Evolutionary conservation across 2,888 invertebrate genomes (phyloP), one percentile per base, ranked within the genome.

Genomic region (Alloscopus bannaensis): DNA sequence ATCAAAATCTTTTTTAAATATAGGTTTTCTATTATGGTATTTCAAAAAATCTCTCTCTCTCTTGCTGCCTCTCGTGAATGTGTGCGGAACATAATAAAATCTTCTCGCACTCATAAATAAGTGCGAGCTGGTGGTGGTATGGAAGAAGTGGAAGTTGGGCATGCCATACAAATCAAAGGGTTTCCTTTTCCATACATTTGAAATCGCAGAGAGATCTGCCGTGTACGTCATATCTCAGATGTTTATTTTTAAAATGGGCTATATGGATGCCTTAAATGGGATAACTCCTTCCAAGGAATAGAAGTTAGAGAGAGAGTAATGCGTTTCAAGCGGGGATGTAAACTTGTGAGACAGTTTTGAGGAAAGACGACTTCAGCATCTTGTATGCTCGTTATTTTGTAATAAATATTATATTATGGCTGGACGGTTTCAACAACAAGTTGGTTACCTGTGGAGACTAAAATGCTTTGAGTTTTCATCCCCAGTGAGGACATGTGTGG

Each of bases 201-300:
- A n/a, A n/a, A n/a, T n/a, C n/a, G n/a, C n/a, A n/a, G n/a, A n/a
- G n/a, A n/a, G n/a, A n/a, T n/a, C n/a, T n/a, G n/a, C n/a, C n/a
- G n/a, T n/a, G n/a, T n/a, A n/a, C n/a, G n/a, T n/a, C n/a, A n/a
- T n/a, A n/a, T n/a, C 45, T 52, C 52, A 52, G 11, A 28, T 22
- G 29, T 60, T 45, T 70, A 70, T 47, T 60, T 60, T 66, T 59
- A 22, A 60, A 70, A 72, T 72, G 72, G 64, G 40, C 62, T 47
- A 72, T 62, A 72, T 59, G 42, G n/a, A 64, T 47, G 20, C 72
- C 55, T 31, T 72, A 72, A 72, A 72, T 72, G 72, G 64, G 24
- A 20, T 20, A 62, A 13, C 16, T 65, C 16, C 40, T 11, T 40
- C 40, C 2, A 29, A 55, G 24, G 55, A 24, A 26, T 22, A 22